phyloP scores from a whole-genome alignment of 2,797 vertebrate species.

The Sebastes jordani region DNA sequence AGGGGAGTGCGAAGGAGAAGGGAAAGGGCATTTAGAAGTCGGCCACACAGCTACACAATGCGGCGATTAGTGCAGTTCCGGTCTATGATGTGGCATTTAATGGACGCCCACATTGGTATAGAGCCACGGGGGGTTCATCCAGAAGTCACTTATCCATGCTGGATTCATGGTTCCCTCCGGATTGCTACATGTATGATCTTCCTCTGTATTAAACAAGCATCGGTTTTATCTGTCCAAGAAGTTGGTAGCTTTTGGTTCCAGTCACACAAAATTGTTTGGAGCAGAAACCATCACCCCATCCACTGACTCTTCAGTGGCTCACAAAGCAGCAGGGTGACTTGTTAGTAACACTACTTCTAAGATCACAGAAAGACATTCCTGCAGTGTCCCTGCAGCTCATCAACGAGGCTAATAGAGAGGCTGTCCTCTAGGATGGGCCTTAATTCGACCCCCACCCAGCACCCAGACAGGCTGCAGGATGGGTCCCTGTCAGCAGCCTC shows the following conservation, averaged over 20 bases:
- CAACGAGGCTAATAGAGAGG: constrained; percentile 21
- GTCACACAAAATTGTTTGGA: neutral
- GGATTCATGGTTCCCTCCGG: neutral
- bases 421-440: neutral
- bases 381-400: constrained; percentile 15
- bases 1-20: constrained; percentile 29
- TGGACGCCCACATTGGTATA: constrained; percentile 10
- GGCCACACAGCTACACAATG: constrained; percentile 39
- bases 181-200: neutral
- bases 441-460: neutral
- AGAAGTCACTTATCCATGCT: constrained; percentile 35
- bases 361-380: constrained; percentile 13
- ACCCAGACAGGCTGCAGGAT: neutral
- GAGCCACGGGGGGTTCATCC: constrained; percentile 42
- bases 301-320: neutral
- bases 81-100: constrained; percentile 54
- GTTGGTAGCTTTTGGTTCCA: neutral
- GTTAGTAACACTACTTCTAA: neutral
- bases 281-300: neutral
- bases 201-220: neutral
- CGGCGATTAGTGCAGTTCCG: constrained; percentile 40
- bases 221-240: neutral
- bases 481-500: constrained; percentile 3
- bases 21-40: constrained; percentile 69
- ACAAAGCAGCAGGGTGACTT: neutral